Evolutionary conservation across 2,888 invertebrate genomes (phyloP).

Genomic region (Acleris cristana): DNA sequence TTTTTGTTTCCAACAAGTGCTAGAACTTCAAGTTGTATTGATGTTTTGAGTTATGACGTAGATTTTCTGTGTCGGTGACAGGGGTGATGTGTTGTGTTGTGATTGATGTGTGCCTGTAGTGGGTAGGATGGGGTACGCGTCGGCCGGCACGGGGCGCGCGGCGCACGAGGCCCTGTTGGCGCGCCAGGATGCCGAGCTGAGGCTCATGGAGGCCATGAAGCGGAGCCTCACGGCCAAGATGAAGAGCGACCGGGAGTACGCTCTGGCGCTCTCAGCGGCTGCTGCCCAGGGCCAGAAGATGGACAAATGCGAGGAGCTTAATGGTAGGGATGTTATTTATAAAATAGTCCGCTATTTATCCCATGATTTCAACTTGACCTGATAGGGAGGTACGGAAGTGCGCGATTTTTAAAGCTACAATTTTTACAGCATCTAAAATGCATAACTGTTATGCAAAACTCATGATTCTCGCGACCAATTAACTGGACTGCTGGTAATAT

Average conservation of each 20-base stretch:
- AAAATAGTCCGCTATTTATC: too few relatives aligned
- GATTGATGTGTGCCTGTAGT: conserved; percentile 54
- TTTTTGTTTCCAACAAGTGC: conserved; percentile 54
- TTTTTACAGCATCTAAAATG: not conserved
- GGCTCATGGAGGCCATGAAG: conserved; percentile 96
- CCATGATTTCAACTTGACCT: too few relatives aligned
- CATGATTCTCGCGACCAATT: not conserved
- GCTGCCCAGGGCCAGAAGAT: conserved; percentile 93
- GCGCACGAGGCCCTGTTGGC: conserved; percentile 96
- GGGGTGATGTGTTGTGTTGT: conserved; percentile 76
- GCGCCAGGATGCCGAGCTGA: conserved; percentile 96
- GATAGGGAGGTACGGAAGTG: too few relatives aligned
- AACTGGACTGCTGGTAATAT: conserved; percentile 1
- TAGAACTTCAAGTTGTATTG: too few relatives aligned
- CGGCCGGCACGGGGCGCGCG: conserved; percentile 92
- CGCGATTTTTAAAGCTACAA: not conserved
- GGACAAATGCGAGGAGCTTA: conserved; percentile 89
- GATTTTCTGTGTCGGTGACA: conserved; percentile 6
- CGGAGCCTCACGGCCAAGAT: conserved; percentile 93
- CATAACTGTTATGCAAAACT: conserved; percentile 2
- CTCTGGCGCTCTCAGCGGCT: conserved; percentile 91
- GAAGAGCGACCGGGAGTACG: conserved; percentile 96
- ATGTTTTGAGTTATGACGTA: too few relatives aligned
- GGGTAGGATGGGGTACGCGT: conserved; percentile 91
- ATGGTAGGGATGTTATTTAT: conserved; percentile 72